A percentile compares a stretch with the other conserved stretches of the same genome.
Evolutionary conservation across 2,888 invertebrate species (phyloP).

Genomic region (Subacronicta megacephala): DNA sequence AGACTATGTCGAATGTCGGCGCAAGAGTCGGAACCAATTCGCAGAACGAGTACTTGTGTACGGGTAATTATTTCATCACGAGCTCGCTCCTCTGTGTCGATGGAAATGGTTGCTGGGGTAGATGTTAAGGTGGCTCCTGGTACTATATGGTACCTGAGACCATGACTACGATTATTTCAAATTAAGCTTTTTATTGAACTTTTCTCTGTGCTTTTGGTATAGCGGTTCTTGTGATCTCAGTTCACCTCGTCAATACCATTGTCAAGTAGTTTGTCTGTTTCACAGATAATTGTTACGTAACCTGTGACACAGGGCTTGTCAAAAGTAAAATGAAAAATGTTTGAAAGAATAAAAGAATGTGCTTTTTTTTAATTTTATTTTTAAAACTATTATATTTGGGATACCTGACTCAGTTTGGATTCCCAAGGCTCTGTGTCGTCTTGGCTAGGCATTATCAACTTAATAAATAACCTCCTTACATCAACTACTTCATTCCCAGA

Average conservation of each 20-base stretch:
- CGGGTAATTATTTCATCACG: constrained; percentile 59
- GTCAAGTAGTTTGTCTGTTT: too few species aligned
- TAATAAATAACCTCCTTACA: constrained; percentile 31
- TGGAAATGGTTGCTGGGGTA: constrained; percentile 53
- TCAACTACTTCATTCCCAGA: constrained; percentile 14
- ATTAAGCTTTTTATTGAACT: too few species aligned
- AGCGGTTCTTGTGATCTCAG: too few species aligned
- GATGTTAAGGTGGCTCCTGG: constrained; percentile 25
- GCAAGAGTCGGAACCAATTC: constrained; percentile 45
- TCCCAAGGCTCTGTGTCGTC: background rate
- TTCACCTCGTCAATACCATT: too few species aligned
- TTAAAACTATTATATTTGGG: background rate
- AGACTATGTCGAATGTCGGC: constrained; percentile 55
- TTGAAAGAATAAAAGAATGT: background rate
- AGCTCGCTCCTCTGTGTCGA: constrained; percentile 27
- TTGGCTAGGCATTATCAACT: constrained; percentile 10
- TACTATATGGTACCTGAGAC: constrained; percentile 13
- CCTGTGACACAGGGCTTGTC: too few species aligned
- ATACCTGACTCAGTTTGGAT: background rate
- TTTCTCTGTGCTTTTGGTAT: too few species aligned
- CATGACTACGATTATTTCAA: background rate
- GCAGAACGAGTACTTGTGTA: constrained; percentile 40
- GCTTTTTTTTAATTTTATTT: background rate
- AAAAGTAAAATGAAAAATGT: too few species aligned
- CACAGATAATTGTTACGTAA: too few species aligned